Conservation (phyloP, 2,797 vertebrate genomes). For the Gallinago stenura region DNA sequence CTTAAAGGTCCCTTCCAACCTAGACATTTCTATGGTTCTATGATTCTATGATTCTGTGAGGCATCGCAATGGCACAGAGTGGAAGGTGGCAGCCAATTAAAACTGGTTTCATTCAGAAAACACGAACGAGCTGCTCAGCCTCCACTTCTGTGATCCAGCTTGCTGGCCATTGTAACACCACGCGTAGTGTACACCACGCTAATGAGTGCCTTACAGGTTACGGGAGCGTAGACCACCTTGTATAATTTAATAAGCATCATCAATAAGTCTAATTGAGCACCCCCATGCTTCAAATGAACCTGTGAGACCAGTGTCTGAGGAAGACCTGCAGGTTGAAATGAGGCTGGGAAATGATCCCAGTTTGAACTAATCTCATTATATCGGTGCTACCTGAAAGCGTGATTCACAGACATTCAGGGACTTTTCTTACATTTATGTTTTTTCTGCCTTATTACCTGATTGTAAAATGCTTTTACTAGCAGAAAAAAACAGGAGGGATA, state of each 20-base stretch:
- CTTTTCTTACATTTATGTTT: background rate
- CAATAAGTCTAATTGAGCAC: constrained; percentile 46
- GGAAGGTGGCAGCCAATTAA: constrained; percentile 36
- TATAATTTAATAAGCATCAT: constrained; percentile 38
- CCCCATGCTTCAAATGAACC: background rate
- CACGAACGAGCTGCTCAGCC: background rate
- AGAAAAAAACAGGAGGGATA: background rate
- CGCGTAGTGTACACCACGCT: background rate
- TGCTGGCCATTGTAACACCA: background rate
- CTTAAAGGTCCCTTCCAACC: too few relatives aligned
- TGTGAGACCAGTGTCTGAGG: background rate
- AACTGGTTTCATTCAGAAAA: constrained; percentile 51
- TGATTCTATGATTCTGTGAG: background rate
- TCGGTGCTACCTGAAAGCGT: background rate
- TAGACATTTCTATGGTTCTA: too few relatives aligned
- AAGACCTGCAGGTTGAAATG: constrained; percentile 19
- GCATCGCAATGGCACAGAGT: background rate
- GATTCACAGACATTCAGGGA: background rate
- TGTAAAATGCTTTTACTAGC: background rate
- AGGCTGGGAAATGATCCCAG: constrained; percentile 13
- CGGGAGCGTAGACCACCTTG: background rate
- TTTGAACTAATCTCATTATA: constrained; percentile 38
- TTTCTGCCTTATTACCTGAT: constrained; percentile 1
- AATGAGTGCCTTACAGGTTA: constrained; percentile 32
- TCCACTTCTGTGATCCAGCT: constrained; percentile 18